These are phyloP conservation scores for Drosophila nigromelanica DNA, from an alignment of 1,140 invertebrate genomes.

Conservation along the genomic window DNA sequence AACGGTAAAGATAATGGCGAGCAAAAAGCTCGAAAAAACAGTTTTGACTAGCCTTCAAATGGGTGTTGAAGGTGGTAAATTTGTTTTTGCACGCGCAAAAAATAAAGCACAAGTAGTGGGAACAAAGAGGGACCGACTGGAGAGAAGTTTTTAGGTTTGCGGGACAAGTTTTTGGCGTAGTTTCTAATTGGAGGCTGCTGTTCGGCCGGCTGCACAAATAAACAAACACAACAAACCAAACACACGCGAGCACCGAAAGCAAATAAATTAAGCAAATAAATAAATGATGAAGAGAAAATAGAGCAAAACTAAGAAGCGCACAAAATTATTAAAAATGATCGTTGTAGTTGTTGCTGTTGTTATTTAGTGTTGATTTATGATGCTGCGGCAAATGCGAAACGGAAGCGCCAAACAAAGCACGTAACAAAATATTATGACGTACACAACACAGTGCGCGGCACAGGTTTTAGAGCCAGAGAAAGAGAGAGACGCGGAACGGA, in stretches of 20 bases:
- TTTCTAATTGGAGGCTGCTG: constrained; percentile 42
- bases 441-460: constrained; percentile 27
- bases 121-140: no score
- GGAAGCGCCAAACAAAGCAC: constrained; percentile 46
- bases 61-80: constrained; percentile 16
- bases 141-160: not conserved
- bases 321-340: constrained; percentile 62
- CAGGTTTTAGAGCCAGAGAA: constrained; percentile 26
- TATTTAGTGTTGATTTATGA: constrained; percentile 76
- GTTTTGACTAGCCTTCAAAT: constrained; percentile 12
- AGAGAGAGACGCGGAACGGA: constrained; percentile 20
- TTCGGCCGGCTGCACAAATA: constrained; percentile 64
- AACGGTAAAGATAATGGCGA: not conserved
- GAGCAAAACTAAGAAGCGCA: constrained; percentile 36
- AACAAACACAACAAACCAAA: constrained; percentile 50
- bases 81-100: constrained; percentile 51
- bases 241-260: constrained; percentile 26
- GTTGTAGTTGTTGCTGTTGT: constrained; percentile 43
- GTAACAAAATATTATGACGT: constrained; percentile 62
- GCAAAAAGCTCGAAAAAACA: not conserved
- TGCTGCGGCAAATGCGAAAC: constrained; percentile 68
- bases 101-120: constrained; percentile 1
- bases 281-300: constrained; percentile 16
- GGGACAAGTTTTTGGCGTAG: constrained; percentile 33
- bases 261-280: constrained; percentile 52